A percentile compares a stretch with the other conserved stretches of the same genome.
phyloP scores from a whole-genome alignment of 1,140 invertebrate genomes.

The Drosophila pruinosa region DNA sequence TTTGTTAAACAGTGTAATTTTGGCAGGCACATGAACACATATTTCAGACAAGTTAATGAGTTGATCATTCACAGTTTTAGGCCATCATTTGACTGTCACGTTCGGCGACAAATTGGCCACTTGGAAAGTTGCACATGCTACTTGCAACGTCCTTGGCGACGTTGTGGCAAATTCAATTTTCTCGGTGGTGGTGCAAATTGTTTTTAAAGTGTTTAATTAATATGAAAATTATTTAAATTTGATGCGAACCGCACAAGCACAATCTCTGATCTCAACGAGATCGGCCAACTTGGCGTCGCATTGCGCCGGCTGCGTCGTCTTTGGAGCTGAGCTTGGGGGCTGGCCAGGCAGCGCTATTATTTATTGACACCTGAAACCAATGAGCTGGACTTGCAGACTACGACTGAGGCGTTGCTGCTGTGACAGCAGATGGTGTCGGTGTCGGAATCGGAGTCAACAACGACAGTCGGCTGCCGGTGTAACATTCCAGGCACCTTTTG shows the following conservation, averaged over 20 bases:
- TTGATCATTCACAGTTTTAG: not conserved
- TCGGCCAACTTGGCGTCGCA: too few species aligned
- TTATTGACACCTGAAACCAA: slow-evolving; percentile 82
- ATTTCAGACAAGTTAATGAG: not conserved
- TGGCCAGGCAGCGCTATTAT: slow-evolving; percentile 63
- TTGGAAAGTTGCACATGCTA: not conserved
- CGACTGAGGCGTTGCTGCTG: slow-evolving; percentile 60
- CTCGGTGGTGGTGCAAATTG: slow-evolving; percentile 62
- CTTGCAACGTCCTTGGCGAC: not conserved
- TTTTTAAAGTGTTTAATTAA: slow-evolving; percentile 76
- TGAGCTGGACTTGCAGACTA: not conserved
- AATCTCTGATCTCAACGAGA: slow-evolving; percentile 79
- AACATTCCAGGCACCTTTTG: slow-evolving; percentile 40
- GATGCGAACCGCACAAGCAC: slow-evolving; percentile 12
- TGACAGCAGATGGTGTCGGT: slow-evolving; percentile 73
- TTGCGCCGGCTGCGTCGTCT: slow-evolving; percentile 46
- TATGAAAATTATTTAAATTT: slow-evolving; percentile 69
- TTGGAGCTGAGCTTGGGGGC: too few species aligned
- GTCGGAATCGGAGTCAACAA: not conserved
- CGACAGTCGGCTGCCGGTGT: slow-evolving; percentile 30
- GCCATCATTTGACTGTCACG: not conserved
- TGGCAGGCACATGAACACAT: not conserved
- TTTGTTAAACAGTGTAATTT: not conserved
- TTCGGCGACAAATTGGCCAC: not conserved
- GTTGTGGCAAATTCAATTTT: not conserved